phyloP scores from a whole-genome alignment of 2,113 vertebrate genomes.

The Oryzias woworae region DNA sequence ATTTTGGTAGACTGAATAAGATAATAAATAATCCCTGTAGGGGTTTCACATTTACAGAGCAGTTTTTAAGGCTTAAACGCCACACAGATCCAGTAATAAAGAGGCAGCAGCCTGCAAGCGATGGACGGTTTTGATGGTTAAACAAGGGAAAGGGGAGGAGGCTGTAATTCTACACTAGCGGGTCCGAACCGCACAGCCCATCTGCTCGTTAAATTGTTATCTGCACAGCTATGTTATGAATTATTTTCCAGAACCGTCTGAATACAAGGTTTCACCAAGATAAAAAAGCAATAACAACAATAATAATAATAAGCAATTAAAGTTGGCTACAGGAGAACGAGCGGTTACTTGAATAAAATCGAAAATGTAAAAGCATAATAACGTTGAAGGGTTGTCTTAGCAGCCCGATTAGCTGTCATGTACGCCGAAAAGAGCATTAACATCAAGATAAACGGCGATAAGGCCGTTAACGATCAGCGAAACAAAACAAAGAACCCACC shows the following conservation, averaged over 20 bases:
- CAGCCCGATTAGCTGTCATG: rapidly evolving
- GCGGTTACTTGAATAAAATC: neutral
- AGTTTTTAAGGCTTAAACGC: neutral
- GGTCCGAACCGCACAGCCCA: slow-evolving; percentile 29
- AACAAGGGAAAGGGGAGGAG: slow-evolving; percentile 44
- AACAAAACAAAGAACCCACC: slow-evolving; percentile 77
- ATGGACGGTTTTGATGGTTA: slow-evolving; percentile 14
- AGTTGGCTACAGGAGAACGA: neutral
- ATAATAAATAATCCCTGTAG: neutral
- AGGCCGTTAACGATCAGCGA: neutral
- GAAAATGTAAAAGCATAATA: neutral
- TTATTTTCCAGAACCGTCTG: neutral
- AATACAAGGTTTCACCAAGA: neutral
- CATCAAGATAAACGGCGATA: rapidly evolving
- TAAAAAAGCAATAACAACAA: neutral
- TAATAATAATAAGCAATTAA: neutral
- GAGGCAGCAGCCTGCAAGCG: slow-evolving; percentile 9
- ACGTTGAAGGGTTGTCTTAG: neutral
- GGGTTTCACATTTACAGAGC: neutral
- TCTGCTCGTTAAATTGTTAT: slow-evolving; percentile 15
- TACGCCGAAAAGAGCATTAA: neutral
- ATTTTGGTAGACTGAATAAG: too few relatives aligned
- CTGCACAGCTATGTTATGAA: neutral
- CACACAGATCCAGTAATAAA: neutral
- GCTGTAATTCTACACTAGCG: slow-evolving; percentile 64